Conservation (phyloP, 2,113 vertebrate genomes). For the Clupea harengus region DNA sequence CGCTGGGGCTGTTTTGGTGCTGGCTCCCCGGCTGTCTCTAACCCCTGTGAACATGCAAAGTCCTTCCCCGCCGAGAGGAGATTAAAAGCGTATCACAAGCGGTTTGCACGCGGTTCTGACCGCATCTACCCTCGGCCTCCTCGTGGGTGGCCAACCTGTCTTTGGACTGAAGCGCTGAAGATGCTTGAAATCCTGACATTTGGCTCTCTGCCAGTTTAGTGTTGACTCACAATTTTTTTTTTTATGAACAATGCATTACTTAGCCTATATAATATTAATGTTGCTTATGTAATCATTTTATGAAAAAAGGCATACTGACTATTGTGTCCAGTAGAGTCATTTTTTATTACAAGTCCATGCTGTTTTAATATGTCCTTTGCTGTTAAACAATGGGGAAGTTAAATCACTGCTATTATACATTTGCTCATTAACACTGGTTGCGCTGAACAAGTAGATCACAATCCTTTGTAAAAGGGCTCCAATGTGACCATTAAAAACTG, state of each 20-base stretch:
- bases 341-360: neutral
- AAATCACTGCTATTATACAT: neutral
- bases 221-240: neutral
- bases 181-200: neutral
- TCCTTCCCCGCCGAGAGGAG: constrained; percentile 34
- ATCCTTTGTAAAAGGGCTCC: too few species aligned
- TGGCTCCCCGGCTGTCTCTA: constrained; percentile 32
- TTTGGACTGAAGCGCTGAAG: neutral
- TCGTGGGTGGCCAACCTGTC: neutral
- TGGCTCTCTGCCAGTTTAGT: neutral
- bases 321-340: neutral
- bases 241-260: neutral
- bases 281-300: neutral
- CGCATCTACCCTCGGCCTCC: neutral
- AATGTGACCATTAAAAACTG: too few species aligned
- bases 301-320: neutral
- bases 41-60: constrained; percentile 40
- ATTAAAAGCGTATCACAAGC: constrained; percentile 25
- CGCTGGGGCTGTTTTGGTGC: constrained; percentile 36
- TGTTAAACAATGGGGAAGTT: too few species aligned
- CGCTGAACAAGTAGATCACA: neutral
- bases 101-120: neutral
- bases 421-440: neutral
- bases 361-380: neutral
- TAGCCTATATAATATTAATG: neutral